Conservation (phyloP, 2,888 invertebrate genomes). For the Synergus umbraculus region DNA sequence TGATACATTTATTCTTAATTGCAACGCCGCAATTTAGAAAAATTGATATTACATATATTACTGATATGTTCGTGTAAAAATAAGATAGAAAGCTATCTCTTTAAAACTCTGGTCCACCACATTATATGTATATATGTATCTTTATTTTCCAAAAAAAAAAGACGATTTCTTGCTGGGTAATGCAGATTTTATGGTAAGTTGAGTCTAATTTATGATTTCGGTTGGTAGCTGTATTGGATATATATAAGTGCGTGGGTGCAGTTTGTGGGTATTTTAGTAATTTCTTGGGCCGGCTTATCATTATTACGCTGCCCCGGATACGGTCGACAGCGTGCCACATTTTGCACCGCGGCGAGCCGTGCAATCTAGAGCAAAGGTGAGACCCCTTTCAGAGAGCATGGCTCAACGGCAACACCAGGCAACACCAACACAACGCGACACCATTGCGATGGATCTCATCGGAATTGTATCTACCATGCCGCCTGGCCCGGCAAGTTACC, state of each 20-base stretch:
- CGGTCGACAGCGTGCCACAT: constrained; percentile 24
- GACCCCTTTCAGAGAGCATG: constrained; percentile 35
- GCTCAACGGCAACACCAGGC: constrained; percentile 29
- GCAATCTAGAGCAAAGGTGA: constrained; percentile 39
- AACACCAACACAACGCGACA: constrained; percentile 11
- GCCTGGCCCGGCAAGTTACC: constrained; percentile 21
- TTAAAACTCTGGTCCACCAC: too few species aligned
- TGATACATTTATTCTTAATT: too few species aligned
- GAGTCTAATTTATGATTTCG: neutral
- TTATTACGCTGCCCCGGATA: constrained; percentile 35
- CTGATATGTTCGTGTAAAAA: too few species aligned
- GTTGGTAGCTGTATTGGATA: neutral
- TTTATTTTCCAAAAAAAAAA: neutral
- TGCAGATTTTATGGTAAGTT: too few species aligned
- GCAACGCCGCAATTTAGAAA: too few species aligned
- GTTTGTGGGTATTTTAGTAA: neutral
- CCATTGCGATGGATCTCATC: constrained; percentile 37
- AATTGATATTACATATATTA: too few species aligned
- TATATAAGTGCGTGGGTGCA: constrained; percentile 2
- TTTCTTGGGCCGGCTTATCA: constrained; percentile 18
- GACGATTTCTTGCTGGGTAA: too few species aligned
- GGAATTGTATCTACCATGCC: constrained; percentile 9
- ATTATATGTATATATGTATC: neutral
- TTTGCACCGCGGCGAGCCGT: constrained; percentile 35
- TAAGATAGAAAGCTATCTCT: too few species aligned